Base-by-base conservation (phyloP, 2,888 invertebrate species). In the Zelleria hepariella region DNA sequence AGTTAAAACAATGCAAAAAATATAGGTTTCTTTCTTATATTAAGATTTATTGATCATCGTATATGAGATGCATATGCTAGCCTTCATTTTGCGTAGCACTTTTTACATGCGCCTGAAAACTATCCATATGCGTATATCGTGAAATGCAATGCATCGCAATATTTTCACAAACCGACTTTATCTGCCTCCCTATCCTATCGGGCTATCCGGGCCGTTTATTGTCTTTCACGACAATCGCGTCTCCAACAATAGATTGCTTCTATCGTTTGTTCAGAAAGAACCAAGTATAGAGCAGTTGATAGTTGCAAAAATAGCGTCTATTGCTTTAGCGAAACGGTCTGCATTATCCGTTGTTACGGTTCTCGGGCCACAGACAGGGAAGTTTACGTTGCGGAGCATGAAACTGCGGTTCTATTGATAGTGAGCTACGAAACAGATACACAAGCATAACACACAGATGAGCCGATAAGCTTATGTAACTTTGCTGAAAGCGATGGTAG, bases 341-440 rank as follows among this genome's bases (percentile, higher is more conserved):
- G 10, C 15, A 15, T 42, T 42, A 42, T 42, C 32, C 15, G 32
- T 42, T 24, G 21, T 21, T 15, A 25, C 20, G 26, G 24, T 10
- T 24, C 10, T 23, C n/a, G n/a, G 47, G 47, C 58, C 68, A 42
- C 32, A 42, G 32, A 42, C 15, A 15, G 4, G 15, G 32, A 42
- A 42, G 32, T 42, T 42, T 15, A 42, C 32, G 32, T 42, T 15
- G 32, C 65, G 67, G 64, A 65, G 67, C 70, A 74, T 77, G 76
- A 79, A 81, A 81, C 81, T 80, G 70, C 82, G 81, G 66, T 65
- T 69, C 67, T 72, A 74, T 77, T 77, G 72, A 77, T 69, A 71
- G 66, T 57, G 26, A 53, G 60, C 10, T 10, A 20, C 51, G 10
- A 20, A 20, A 23, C 20, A 23, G 8, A 42, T 15, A 42, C 6